Percentiles rank a stretch among this genome's conserved stretches.
These are phyloP conservation scores for Kryptolebias ocellatus DNA, from an alignment of 2,797 vertebrate genomes.

Conservation along the genomic window DNA sequence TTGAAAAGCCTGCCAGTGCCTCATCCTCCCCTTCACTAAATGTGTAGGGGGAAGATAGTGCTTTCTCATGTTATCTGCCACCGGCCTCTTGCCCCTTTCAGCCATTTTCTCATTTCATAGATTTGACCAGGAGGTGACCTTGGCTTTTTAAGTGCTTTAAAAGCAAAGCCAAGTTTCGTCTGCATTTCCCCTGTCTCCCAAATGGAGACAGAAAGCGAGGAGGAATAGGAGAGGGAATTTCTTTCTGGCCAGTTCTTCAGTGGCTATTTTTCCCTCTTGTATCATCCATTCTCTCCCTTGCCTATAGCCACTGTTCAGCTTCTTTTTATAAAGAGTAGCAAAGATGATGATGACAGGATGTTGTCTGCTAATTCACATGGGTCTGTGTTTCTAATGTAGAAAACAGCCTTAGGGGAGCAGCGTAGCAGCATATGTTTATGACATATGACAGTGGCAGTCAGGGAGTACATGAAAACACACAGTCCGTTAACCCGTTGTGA, in stretches of 20 bases:
- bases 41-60: slow-evolving; percentile 80
- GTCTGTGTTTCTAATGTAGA: slow-evolving; percentile 57
- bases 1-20: slow-evolving; percentile 62
- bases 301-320: slow-evolving; percentile 36
- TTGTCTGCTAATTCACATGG: slow-evolving; percentile 52
- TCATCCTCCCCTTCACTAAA: slow-evolving; percentile 63
- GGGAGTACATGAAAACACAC: slow-evolving; percentile 14
- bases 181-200: slow-evolving; percentile 50
- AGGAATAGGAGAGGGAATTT: slow-evolving; percentile 30
- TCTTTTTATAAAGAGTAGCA: slow-evolving; percentile 28
- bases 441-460: slow-evolving; percentile 50
- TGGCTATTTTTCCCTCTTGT: slow-evolving; percentile 11
- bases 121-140: slow-evolving; percentile 83
- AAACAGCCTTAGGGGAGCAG: slow-evolving; percentile 43
- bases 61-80: slow-evolving; percentile 82
- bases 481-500: slow-evolving; percentile 38
- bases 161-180: slow-evolving; percentile 70
- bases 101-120: slow-evolving; percentile 83
- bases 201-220: slow-evolving; percentile 54
- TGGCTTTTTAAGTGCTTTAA: slow-evolving; percentile 82
- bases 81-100: slow-evolving; percentile 71
- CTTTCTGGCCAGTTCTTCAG: slow-evolving; percentile 42
- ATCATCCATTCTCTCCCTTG: slow-evolving; percentile 25
- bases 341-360: slow-evolving; percentile 63
- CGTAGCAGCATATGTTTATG: slow-evolving; percentile 61